Evolutionary conservation across 2,797 vertebrate genomes (phyloP).

Genomic region (Falco concolor): DNA sequence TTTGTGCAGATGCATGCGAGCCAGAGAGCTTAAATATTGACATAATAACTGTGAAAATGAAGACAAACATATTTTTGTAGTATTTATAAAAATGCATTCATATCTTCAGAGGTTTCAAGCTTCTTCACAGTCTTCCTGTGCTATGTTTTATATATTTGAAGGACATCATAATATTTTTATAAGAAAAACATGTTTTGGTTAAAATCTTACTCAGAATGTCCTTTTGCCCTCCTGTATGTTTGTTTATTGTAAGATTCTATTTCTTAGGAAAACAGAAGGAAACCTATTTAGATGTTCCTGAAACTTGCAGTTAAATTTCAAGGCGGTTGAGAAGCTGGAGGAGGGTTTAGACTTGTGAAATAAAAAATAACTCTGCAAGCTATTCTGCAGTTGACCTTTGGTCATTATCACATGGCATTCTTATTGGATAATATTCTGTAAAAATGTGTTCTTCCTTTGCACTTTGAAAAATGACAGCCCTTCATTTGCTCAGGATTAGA

Average conservation of each 20-base stretch:
- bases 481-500: background rate
- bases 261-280: constrained; percentile 62
- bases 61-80: constrained; percentile 4
- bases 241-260: constrained; percentile 63
- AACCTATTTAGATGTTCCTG: constrained; percentile 64
- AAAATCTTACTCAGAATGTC: constrained; percentile 56
- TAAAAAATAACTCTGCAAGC: constrained; percentile 19
- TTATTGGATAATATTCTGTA: background rate
- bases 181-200: constrained; percentile 65
- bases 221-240: constrained; percentile 59
- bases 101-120: background rate
- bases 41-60: constrained; percentile 13
- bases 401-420: background rate
- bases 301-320: constrained; percentile 43
- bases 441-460: background rate
- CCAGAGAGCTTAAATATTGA: constrained; percentile 5
- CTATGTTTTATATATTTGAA: constrained; percentile 55
- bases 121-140: constrained; percentile 37
- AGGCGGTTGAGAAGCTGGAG: constrained; percentile 1
- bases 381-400: background rate
- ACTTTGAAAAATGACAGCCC: background rate
- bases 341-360: constrained; percentile 17
- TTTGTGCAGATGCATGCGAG: background rate
- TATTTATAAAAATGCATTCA: constrained; percentile 28
- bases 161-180: constrained; percentile 68